phyloP scores from a whole-genome alignment of 2,113 vertebrate genomes.

The Reinhardtius hippoglossoides region DNA sequence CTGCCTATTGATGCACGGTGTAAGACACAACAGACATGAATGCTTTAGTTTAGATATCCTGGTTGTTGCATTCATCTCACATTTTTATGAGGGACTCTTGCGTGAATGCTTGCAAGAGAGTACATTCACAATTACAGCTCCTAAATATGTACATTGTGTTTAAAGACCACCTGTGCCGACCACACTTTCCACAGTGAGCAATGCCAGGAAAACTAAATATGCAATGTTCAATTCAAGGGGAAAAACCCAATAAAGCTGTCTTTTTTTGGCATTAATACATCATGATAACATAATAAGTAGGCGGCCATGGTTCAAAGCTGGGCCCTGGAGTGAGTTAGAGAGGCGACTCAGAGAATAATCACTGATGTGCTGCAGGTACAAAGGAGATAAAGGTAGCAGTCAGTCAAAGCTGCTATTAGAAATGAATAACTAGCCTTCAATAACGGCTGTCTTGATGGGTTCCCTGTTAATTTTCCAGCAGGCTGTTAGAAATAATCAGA shows the following conservation, averaged over 20 bases:
- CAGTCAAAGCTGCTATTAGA: conserved; percentile 34
- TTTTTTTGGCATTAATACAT: conserved; percentile 56
- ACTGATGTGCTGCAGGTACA: conserved; percentile 20
- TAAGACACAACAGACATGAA: not conserved
- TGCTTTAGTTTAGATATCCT: not conserved
- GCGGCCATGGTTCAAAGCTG: conserved; percentile 46
- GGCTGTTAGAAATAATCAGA: conserved; percentile 3
- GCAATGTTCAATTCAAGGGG: conserved; percentile 47
- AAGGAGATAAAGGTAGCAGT: conserved; percentile 10
- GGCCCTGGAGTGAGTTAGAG: conserved; percentile 8
- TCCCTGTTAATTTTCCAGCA: conserved; percentile 17
- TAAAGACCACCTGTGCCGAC: conserved; percentile 40
- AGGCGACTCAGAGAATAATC: conserved; percentile 24
- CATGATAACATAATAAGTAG: conserved; percentile 67
- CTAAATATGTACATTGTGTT: conserved; percentile 23
- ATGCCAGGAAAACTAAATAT: conserved; percentile 72
- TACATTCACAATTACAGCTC: conserved; percentile 30
- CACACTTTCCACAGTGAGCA: conserved; percentile 44
- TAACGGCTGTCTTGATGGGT: not conserved
- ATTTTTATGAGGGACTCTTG: not conserved
- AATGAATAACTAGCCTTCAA: conserved; percentile 18
- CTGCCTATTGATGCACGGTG: not conserved
- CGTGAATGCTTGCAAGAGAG: conserved; percentile 17
- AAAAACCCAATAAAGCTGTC: conserved; percentile 59
- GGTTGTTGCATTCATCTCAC: not conserved